Conservation (phyloP, 2,797 vertebrate species). For the Sarcoramphus papa region DNA sequence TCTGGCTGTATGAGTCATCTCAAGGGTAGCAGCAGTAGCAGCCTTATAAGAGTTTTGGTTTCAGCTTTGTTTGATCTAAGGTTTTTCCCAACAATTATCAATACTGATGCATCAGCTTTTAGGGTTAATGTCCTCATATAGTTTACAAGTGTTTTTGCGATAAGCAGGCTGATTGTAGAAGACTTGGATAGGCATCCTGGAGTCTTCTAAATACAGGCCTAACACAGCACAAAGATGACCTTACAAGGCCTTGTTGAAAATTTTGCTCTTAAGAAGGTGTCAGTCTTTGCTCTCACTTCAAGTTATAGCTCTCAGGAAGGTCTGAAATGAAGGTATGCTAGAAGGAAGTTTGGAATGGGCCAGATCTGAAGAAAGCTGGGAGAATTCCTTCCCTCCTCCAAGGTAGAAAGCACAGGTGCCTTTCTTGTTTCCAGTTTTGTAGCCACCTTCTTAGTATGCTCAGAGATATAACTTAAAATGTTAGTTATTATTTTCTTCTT, state of each 20-base stretch:
- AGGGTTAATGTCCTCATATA: background rate
- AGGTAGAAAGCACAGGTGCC: background rate
- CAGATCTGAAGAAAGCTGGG: background rate
- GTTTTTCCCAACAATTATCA: background rate
- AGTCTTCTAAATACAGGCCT: background rate
- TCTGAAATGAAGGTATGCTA: background rate
- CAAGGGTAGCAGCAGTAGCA: background rate
- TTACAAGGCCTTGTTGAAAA: background rate
- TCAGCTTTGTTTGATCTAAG: background rate
- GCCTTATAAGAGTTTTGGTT: background rate
- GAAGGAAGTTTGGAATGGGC: background rate
- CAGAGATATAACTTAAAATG: background rate
- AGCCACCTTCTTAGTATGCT: background rate
- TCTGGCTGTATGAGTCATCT: background rate
- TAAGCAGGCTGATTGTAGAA: background rate
- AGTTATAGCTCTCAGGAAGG: background rate
- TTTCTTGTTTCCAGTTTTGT: background rate
- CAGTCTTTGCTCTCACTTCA: background rate
- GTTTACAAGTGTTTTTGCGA: background rate
- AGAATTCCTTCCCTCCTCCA: background rate
- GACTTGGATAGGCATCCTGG: background rate
- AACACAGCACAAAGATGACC: background rate
- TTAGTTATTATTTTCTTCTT: background rate
- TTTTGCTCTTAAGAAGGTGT: background rate
- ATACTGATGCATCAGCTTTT: background rate